A percentile compares a stretch with the other conserved stretches of the same genome.
Evolutionary conservation across 2,113 vertebrate species (phyloP).

Genomic region (Sitta europaea): DNA sequence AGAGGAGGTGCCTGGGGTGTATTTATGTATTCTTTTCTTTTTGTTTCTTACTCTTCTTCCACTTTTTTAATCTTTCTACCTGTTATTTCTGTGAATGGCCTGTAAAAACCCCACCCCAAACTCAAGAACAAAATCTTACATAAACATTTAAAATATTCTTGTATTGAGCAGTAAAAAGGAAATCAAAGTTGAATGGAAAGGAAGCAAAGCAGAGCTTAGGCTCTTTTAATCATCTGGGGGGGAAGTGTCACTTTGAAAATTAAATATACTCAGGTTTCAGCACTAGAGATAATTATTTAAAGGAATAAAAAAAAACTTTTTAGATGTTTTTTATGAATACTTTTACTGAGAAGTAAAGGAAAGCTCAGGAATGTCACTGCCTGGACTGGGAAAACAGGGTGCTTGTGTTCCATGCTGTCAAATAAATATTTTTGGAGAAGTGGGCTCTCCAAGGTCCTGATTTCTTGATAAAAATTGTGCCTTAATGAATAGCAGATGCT

Average conservation of each 20-base stretch:
- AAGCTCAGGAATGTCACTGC: rapidly evolving
- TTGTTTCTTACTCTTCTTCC: background rate
- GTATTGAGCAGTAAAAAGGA: background rate
- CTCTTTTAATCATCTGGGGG: background rate
- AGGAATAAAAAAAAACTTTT: rapidly evolving
- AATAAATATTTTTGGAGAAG: background rate
- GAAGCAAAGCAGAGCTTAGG: background rate
- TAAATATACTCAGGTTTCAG: background rate
- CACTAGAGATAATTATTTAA: background rate
- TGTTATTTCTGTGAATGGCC: background rate
- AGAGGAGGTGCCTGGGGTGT: background rate
- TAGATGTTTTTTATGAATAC: background rate
- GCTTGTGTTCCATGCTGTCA: rapidly evolving
- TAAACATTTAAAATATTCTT: background rate
- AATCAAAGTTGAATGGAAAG: background rate
- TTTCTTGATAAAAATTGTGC: background rate
- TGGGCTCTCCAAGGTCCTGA: background rate
- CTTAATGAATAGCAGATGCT: background rate
- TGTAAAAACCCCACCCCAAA: background rate
- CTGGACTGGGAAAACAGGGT: background rate
- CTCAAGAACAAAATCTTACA: background rate
- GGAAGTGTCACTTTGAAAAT: background rate
- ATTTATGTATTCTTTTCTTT: background rate
- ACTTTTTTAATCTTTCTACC: background rate
- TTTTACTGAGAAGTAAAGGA: background rate